Base-by-base conservation (phyloP, 2,888 invertebrate genomes). In the Orthosia gothica region DNA sequence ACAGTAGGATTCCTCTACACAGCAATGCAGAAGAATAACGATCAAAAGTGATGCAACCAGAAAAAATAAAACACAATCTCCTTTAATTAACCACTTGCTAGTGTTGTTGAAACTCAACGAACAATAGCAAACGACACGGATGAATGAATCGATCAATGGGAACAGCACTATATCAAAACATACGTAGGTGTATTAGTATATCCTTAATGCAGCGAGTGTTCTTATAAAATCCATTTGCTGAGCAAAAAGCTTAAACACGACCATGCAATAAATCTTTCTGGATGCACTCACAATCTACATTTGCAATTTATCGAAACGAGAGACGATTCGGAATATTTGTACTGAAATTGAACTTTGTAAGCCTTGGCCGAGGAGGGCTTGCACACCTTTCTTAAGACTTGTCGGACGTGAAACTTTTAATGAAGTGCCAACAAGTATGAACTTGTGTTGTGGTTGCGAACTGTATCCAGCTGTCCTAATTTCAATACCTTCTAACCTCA, bases 221-320 rank as follows among this genome's bases (percentile, higher is more conserved):
- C 85, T 74, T 79, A 86, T 88, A 86, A 92, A 92, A 91, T 90
- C 91, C 91, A 92, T 89, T 93, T 89, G 90, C 86, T 86, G 84
- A 88, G 89, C 91, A 93, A 91, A 92, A 91, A 92, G 89, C 90
- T 86, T 87, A 85, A 89, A 84, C 90, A 90, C 90, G 91, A 89
- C 84, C 88, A 84, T 88, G 91, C 91, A 89, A 95, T 95, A 95
- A 95, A 96, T 95, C 93, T 90, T 91, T 90, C 79, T 87, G 90
- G 92, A 91, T 93, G 93, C 94, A 93, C 93, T 95, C 90, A 91
- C 92, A 90, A 91, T 88, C 89, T 89, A 83, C 88, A 87, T 87
- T 88, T 86, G 86, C 87, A 86, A 86, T 90, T 88, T 90, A 89
- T 89, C 83, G 82, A 84, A 89, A 88, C 84, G 81, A 81, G 69